phyloP scores from a whole-genome alignment of 2,888 invertebrate species.

The Camptogramma bilineatum region DNA sequence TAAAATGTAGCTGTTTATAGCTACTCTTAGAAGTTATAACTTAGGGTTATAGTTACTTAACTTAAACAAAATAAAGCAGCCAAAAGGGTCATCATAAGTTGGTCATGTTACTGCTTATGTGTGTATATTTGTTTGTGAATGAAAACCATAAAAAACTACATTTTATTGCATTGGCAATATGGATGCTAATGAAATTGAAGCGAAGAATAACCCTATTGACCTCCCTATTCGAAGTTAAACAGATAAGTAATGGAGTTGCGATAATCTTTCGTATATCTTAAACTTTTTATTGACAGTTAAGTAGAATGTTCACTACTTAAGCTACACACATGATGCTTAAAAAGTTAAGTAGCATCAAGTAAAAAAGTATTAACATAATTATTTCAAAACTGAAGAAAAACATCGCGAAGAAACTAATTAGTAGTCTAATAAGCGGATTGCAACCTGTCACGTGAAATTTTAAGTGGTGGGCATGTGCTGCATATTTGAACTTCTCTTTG shows the following conservation, averaged over 20 bases:
- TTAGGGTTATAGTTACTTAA: no score
- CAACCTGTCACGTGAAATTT: no score
- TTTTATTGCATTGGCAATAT: conserved; percentile 20
- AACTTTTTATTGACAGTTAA: conserved; percentile 8
- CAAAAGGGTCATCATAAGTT: conserved; percentile 1
- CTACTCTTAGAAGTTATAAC: no score
- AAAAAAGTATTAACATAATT: no score
- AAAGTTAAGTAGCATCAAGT: no score
- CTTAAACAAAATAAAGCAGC: conserved; percentile 7
- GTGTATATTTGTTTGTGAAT: conserved; percentile 11
- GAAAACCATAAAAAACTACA: conserved; percentile 21
- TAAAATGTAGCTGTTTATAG: no score
- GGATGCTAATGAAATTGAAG: conserved; percentile 8
- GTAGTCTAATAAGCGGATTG: no score
- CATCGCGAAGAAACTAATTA: no score
- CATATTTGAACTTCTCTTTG: no score
- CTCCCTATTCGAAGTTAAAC: background rate
- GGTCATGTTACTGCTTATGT: background rate
- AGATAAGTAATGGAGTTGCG: background rate
- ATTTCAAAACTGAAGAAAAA: no score
- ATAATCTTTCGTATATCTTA: background rate
- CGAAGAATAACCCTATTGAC: background rate
- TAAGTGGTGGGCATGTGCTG: no score
- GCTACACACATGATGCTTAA: no score
- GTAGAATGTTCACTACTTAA: background rate